Evolutionary conservation across 2,113 vertebrate genomes (phyloP), one percentile per base, ranked within the genome.

Genomic region (Oceanites oceanicus): DNA sequence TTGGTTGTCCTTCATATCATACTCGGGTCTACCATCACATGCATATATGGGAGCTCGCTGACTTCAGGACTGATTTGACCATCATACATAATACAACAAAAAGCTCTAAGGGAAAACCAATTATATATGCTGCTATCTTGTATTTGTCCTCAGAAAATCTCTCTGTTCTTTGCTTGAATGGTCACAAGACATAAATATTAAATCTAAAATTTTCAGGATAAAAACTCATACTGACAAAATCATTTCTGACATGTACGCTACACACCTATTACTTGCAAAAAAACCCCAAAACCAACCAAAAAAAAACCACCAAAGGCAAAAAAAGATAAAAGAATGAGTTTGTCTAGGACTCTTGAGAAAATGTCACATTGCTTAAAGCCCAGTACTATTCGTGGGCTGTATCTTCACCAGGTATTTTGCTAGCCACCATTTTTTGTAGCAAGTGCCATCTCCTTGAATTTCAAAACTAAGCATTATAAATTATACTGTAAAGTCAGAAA

Each of bases 161-260:
- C 62, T 85, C 88, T 85, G 34, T 50, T 96, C 82, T 68, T 84
- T 91, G 13, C 77, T 55, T 78, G 78, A 77, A 90, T 26, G n/a
- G 22, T 65, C 86, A 85, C 49, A 81, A 62, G 63, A 70, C 40
- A 79, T 76, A 93, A 96, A 94, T 93, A 70, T 73, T 75, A 90
- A 71, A 84, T 81, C n/a, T 49, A 45, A 94, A 96, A 59, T 53
- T 67, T 67, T 49, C 14, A 47, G 38, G 42, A 58, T 58, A 91
- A 83, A 78, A 88, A 40, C 15, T 53, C 3, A 2, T 15, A 13
- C 10, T 53, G 49, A 62, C 25, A 77, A 6, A 10, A 44, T 77
- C 0, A 63, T 71, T 86, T 73, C 88, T 77, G 50, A 77, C 38
- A 38, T 10, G 17, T 56, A 49, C 0, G 0, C 10, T 79, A 76